Evolutionary conservation across 23 tunicate species (phyloP), one percentile per base, ranked within the genome.

Genomic region (Corella eumyota): DNA sequence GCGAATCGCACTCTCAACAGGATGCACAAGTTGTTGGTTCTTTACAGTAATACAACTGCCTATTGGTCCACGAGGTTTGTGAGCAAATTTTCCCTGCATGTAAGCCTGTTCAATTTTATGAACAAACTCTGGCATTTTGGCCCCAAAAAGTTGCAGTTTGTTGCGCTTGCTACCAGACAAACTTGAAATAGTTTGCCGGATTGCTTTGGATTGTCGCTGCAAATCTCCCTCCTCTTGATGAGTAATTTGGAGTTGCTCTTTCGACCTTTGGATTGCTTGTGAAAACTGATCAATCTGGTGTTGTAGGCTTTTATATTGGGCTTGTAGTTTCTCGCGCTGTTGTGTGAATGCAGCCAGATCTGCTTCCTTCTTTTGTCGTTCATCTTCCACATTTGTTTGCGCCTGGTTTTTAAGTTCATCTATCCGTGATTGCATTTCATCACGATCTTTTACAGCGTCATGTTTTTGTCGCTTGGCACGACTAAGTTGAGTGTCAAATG

Each of bases 81-180:
- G 65, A 2, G 50, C 25, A 72, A 88, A 88, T 55, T 59, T 61
- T 17, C 57, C 63, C 20, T 45, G 36, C n/a, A 37, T 30, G 55
- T 50, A 78, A 3, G 78, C 96, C 22, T 88, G 76, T 25, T 88
- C 96, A 31, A 88, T 73, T 25, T 46, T 52, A 20, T 66, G 56
- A 7, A 78, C 81, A 72, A 88, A 78, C 2, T 78, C 69, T 11
- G 90, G 90, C 96, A 88, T 88, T 57, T 78, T 88, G 4, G 68
- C 58, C 4, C 96, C 96, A 68, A 78, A 88, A 53, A 88, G 61
- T 50, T 69, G 80, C 45, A 88, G 28, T 32, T 70, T 76, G 54
- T 68, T 73, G 32, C 68, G 78, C 25, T 61, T 78, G 17, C 73
- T 69, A n/a, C 77, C 76, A 48, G 54, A 36, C 56, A 85, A 64